Evolutionary conservation across 2,888 invertebrate genomes (phyloP), one percentile per base, ranked within the genome.

Genomic region (Phasia obesa): DNA sequence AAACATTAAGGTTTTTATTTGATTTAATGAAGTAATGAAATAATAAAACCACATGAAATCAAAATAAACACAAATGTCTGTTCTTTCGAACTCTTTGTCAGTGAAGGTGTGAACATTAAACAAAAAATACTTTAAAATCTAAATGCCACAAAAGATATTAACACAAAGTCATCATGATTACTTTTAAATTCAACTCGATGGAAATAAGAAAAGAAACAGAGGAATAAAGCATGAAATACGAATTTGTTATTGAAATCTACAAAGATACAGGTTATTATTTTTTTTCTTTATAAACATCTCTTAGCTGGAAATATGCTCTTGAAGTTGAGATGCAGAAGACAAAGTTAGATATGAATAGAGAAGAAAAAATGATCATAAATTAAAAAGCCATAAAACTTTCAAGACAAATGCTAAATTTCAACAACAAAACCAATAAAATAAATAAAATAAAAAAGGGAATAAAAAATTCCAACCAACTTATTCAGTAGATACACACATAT

Each of bases 311-410:
- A 70, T 77, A 64, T 62, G 75, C 47, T 74, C 17, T 53, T 19
- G 35, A 67, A 60, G 11, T 27, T 44, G 11, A 67, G 38, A 44
- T 53, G 49, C 49, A 49, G 13, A 60, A 73, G 4, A 47, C 11
- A 31, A 47, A 42, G 23, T 38, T 19, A 84, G 6, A 59, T 69
- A 35, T 9, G 47, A 21, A 69, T 55, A 42, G 11, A 11, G 11
- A 17, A 19, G 53, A 67, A 73, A 80, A 84, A 74, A 75, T 73
- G 35, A 51, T 85, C 89, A 88, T 88, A 89, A 88, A 89, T 89
- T 88, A 86, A 87, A 88, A 88, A 87, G 88, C 87, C 88, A 89
- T 89, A 89, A 89, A 89, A 89, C 89, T 89, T 87, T 89, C 89
- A 89, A 89, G 89, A 88, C 88, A 88, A 89, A 89, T 88, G 67